Conservation (phyloP, 1,140 invertebrate species). For the Penaeus chinensis region DNA sequence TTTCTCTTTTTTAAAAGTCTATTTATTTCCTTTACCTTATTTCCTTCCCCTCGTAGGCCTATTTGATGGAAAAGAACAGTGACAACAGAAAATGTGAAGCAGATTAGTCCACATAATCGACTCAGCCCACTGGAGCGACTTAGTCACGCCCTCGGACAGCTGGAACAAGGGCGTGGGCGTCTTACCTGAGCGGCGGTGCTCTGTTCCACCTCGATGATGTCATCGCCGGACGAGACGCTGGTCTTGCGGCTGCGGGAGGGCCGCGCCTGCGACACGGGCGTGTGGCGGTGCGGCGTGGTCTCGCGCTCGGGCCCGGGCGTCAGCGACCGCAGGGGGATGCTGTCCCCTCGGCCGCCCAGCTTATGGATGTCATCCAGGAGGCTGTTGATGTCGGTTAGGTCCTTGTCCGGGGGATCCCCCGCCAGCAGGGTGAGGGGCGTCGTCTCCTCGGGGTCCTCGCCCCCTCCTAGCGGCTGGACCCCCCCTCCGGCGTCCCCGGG, state of each 20-base stretch:
- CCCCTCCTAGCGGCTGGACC: constrained; percentile 8
- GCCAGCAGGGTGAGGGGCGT: constrained; percentile 53
- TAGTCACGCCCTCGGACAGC: too few species aligned
- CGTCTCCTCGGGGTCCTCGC: constrained; percentile 54
- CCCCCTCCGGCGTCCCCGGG: constrained; percentile 16
- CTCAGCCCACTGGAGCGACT: too few species aligned
- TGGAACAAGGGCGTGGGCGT: background rate
- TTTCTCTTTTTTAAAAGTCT: too few species aligned
- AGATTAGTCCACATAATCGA: too few species aligned
- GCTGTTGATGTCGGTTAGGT: constrained; percentile 59
- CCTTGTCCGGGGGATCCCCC: constrained; percentile 52
- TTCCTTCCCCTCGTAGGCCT: too few species aligned
- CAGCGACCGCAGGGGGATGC: constrained; percentile 51
- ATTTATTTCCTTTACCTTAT: too few species aligned
- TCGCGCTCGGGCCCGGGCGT: constrained; percentile 38
- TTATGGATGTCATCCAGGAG: constrained; percentile 58
- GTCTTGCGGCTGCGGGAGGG: constrained; percentile 50
- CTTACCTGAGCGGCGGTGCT: constrained; percentile 54
- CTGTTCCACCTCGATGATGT: constrained; percentile 55
- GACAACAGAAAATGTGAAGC: too few species aligned
- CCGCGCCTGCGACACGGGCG: constrained; percentile 47
- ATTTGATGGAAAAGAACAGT: too few species aligned
- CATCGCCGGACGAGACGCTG: constrained; percentile 47
- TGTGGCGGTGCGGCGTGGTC: constrained; percentile 28
- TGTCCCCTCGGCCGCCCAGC: constrained; percentile 53